A percentile compares a stretch with the other conserved stretches of the same genome.
phyloP scores from a whole-genome alignment of 2,888 invertebrate species.

The Rambutsinella grinnellia region DNA sequence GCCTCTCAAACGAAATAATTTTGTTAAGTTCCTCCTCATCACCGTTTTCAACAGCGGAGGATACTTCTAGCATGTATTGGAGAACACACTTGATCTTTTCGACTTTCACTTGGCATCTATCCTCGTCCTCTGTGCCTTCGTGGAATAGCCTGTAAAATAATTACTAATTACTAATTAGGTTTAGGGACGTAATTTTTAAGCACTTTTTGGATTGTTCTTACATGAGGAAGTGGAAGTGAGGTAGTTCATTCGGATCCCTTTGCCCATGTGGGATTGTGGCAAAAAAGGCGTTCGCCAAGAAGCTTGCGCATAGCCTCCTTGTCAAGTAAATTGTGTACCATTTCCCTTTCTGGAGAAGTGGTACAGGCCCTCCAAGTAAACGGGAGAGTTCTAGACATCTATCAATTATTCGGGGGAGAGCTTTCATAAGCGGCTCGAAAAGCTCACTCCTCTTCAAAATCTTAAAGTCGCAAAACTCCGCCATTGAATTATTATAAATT shows the following conservation, averaged over 20 bases:
- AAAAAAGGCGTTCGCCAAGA: constrained; percentile 44
- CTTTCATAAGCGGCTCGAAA: not conserved
- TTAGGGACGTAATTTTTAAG: not conserved
- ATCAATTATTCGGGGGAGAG: not conserved
- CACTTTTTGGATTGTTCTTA: constrained; percentile 10
- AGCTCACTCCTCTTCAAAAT: not conserved
- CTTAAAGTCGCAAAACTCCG: constrained; percentile 3
- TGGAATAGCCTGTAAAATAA: constrained; percentile 27
- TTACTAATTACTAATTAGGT: too few relatives aligned
- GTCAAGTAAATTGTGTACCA: not conserved
- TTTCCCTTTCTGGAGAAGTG: not conserved
- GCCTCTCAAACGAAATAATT: constrained; percentile 7
- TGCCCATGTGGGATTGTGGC: constrained; percentile 30
- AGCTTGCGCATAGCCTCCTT: not conserved
- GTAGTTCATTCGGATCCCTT: not conserved
- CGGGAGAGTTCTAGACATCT: not conserved
- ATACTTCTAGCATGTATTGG: constrained; percentile 70
- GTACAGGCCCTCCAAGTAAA: constrained; percentile 70
- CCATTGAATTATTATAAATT: not conserved
- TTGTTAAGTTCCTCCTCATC: not conserved
- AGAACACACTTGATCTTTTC: constrained; percentile 71
- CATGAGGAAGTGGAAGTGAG: constrained; percentile 3
- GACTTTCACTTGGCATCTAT: constrained; percentile 22
- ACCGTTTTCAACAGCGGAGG: too few relatives aligned
- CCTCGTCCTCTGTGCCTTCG: not conserved